Conservation (phyloP, 1,140 invertebrate species). For the Pseudobourletiella spinata region DNA sequence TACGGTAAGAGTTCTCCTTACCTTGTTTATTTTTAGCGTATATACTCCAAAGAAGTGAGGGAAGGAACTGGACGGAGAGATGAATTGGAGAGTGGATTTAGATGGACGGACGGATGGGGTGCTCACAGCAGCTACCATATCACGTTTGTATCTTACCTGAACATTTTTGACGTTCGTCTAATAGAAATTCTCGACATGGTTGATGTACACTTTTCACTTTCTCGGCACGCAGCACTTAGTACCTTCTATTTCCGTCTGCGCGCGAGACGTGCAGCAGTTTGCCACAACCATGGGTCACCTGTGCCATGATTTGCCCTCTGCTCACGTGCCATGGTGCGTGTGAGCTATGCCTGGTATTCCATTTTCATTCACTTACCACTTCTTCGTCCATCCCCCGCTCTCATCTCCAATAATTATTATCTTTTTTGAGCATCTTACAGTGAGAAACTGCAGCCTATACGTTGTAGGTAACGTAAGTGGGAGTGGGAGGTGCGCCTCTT, state of each 20-base stretch:
- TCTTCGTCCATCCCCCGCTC: no score
- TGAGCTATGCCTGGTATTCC: no score
- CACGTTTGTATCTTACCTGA: not conserved
- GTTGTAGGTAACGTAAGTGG: not conserved
- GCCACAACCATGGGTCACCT: not conserved
- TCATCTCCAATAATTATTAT: no score
- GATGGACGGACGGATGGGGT: not conserved
- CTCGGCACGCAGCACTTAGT: not conserved
- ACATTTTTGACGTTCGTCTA: not conserved
- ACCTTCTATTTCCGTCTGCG: not conserved
- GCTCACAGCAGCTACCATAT: not conserved
- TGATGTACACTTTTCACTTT: not conserved
- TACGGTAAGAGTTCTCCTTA: no score
- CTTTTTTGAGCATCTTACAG: no score
- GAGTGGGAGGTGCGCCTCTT: not conserved
- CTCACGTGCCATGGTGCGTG: not conserved
- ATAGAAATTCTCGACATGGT: constrained; percentile 3
- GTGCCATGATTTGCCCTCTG: not conserved
- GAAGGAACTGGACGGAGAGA: not conserved
- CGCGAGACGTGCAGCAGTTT: no score
- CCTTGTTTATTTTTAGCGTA: constrained; percentile 8
- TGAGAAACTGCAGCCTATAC: no score
- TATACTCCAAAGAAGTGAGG: not conserved
- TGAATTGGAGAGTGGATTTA: not conserved
- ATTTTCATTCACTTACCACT: no score